These are phyloP conservation scores for Atta colombica DNA, from an alignment of 1,140 invertebrate genomes.

Conservation along the genomic window DNA sequence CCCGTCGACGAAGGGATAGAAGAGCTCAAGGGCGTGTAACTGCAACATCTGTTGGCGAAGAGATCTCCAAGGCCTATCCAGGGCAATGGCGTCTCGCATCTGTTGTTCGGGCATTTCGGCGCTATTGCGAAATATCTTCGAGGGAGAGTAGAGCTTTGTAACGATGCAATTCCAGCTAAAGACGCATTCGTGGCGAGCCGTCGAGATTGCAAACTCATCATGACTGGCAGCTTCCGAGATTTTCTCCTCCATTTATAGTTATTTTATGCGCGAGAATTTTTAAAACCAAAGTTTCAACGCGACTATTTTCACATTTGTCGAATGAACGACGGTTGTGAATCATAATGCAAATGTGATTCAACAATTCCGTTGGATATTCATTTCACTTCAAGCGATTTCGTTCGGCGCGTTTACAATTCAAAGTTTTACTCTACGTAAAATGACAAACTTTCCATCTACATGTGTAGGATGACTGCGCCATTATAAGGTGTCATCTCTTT, in stretches of 20 bases:
- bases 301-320: not conserved
- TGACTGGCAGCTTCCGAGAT: conserved; percentile 54
- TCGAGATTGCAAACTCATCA: conserved; percentile 55
- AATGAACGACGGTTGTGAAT: not conserved
- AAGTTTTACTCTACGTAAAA: conserved; percentile 25
- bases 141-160: conserved; percentile 29
- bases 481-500: conserved; percentile 22
- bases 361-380: not conserved
- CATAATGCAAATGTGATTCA: not conserved
- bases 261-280: conserved; percentile 29
- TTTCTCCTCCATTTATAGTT: not conserved
- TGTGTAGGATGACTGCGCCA: not conserved
- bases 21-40: conserved; percentile 67
- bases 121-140: conserved; percentile 54
- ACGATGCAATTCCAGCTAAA: conserved; percentile 30
- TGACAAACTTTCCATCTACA: not conserved
- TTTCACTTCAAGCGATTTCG: not conserved
- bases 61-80: conserved; percentile 69
- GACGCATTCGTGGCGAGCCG: conserved; percentile 1
- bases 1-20: conserved; percentile 37
- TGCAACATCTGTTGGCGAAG: conserved; percentile 75
- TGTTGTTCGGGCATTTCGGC: conserved; percentile 66
- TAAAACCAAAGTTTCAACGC: not conserved
- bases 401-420: not conserved
- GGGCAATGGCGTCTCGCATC: conserved; percentile 61